Evolutionary conservation across 2,888 invertebrate species (phyloP).

Genomic region (Baccha elongata): DNA sequence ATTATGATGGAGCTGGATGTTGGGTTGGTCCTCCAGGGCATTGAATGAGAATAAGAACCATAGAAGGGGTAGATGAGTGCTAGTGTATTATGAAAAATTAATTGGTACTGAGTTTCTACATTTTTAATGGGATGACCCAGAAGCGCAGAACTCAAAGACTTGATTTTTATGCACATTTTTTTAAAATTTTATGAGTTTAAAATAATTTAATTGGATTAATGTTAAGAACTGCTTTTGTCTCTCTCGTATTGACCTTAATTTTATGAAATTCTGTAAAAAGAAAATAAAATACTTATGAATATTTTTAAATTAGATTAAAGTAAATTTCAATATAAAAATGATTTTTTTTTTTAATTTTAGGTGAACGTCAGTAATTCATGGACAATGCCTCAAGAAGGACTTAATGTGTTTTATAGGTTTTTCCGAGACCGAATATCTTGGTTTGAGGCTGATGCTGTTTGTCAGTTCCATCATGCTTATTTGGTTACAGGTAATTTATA

Average conservation of each 20-base stretch:
- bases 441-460: slow-evolving; percentile 92
- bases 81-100: slow-evolving; percentile 25
- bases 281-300: too few relatives aligned
- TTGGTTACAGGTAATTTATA: slow-evolving; percentile 89
- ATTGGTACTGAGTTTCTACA: slow-evolving; percentile 2
- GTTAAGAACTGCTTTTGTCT: not conserved
- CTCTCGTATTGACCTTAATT: not conserved
- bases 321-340: not conserved
- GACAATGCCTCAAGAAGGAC: slow-evolving; percentile 91
- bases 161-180: not conserved
- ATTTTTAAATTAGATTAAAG: too few relatives aligned
- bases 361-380: slow-evolving; percentile 92
- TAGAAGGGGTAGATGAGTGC: not conserved
- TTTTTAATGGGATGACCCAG: not conserved
- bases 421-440: slow-evolving; percentile 92
- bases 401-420: slow-evolving; percentile 92
- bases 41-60: not conserved
- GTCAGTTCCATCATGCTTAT: slow-evolving; percentile 92
- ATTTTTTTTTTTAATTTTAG: slow-evolving; percentile 82
- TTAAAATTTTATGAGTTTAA: not conserved
- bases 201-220: not conserved
- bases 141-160: not conserved
- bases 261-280: too few relatives aligned
- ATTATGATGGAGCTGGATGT: slow-evolving; percentile 2
- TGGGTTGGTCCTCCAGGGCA: not conserved